Conservation (phyloP, 1,140 invertebrate genomes). For the Hyles euphorbiae region DNA sequence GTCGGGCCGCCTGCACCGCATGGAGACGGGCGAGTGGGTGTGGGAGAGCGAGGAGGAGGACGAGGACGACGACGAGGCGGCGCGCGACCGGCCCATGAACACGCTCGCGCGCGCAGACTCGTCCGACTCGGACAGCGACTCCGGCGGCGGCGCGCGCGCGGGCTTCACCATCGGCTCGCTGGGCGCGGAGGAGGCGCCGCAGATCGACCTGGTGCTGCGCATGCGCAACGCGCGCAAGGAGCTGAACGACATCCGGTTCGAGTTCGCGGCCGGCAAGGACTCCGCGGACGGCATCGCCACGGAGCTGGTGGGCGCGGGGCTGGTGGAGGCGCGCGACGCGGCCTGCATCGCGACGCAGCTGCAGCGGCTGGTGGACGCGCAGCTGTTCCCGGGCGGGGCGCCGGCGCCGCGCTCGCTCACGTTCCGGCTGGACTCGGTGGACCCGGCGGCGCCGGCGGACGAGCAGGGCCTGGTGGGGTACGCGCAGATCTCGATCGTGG, state of each 20-base stretch:
- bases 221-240: slow-evolving; percentile 89
- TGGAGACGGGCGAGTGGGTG: slow-evolving; percentile 97
- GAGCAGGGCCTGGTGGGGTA: slow-evolving; percentile 96
- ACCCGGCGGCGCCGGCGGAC: slow-evolving; percentile 90
- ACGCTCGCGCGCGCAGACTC: slow-evolving; percentile 74
- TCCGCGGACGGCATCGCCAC: slow-evolving; percentile 96
- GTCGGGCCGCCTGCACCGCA: slow-evolving; percentile 93
- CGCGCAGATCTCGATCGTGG: slow-evolving; percentile 95
- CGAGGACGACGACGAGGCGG: slow-evolving; percentile 60
- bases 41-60: slow-evolving; percentile 91
- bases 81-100: slow-evolving; percentile 76
- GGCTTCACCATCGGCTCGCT: slow-evolving; percentile 59
- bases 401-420: slow-evolving; percentile 80
- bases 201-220: slow-evolving; percentile 58
- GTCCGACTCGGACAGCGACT: slow-evolving; percentile 76
- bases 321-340: slow-evolving; percentile 94
- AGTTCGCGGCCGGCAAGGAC: slow-evolving; percentile 97
- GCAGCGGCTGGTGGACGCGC: slow-evolving; percentile 84
- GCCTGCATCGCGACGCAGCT: slow-evolving; percentile 93
- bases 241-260: slow-evolving; percentile 98
- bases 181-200: slow-evolving; percentile 43
- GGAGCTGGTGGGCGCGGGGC: slow-evolving; percentile 95
- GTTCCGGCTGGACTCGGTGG: slow-evolving; percentile 87
- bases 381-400: slow-evolving; percentile 35
- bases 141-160: slow-evolving; percentile 23